Conservation (phyloP, 2,113 vertebrate genomes). For the Calidris pygmaea region DNA sequence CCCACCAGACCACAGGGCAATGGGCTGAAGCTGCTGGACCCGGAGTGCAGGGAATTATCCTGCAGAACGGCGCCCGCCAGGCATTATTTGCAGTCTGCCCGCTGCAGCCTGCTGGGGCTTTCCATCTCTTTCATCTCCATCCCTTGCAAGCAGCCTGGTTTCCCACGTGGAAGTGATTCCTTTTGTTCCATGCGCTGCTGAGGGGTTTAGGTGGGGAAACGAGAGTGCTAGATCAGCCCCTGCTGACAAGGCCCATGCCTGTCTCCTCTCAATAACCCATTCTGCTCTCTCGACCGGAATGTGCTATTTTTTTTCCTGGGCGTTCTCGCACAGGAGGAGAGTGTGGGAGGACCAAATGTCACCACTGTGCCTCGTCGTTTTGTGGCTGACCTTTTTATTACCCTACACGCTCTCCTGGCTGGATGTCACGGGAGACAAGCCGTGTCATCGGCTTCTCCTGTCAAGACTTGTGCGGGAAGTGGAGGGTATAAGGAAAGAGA, state of each 20-base stretch:
- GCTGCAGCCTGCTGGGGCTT: neutral
- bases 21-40: neutral
- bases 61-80: neutral
- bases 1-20: neutral
- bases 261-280: neutral
- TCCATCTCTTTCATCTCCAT: neutral
- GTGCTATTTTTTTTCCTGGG: neutral
- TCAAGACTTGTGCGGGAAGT: neutral
- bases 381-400: neutral
- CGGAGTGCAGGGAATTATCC: neutral
- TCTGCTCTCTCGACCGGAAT: neutral
- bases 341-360: conserved; percentile 53
- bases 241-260: neutral
- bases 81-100: neutral
- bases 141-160: neutral
- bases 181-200: neutral
- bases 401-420: rapidly evolving
- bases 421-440: neutral
- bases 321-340: neutral
- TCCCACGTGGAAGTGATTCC: neutral
- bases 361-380: neutral
- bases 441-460: too few species aligned
- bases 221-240: neutral
- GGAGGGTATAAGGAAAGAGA: neutral
- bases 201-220: neutral